Conservation (phyloP, 1,140 invertebrate species). For the Neodiprion lecontei region DNA sequence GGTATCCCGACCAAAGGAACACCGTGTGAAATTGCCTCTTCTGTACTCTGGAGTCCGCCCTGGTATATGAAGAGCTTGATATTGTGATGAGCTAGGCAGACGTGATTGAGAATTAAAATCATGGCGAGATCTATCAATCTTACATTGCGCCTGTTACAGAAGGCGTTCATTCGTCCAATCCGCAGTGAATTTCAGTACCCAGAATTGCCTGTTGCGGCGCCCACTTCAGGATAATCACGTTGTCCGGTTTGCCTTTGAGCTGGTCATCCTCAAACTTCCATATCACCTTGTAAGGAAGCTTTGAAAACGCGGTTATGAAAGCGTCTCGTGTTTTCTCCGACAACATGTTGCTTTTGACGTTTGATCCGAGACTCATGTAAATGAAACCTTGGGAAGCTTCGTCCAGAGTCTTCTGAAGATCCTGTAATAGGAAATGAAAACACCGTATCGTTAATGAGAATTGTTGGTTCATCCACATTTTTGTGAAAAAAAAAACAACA, state of each 20-base stretch:
- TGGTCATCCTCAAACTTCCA: slow-evolving; percentile 42
- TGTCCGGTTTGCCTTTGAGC: slow-evolving; percentile 29
- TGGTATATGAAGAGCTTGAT: slow-evolving; percentile 61
- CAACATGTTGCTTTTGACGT: slow-evolving; percentile 46
- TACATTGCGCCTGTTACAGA: neutral
- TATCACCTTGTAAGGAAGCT: slow-evolving; percentile 39
- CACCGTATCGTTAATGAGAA: slow-evolving; percentile 6
- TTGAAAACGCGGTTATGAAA: slow-evolving; percentile 62
- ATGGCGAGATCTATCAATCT: neutral
- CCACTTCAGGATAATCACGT: slow-evolving; percentile 52
- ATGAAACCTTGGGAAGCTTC: slow-evolving; percentile 62
- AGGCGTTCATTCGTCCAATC: too few relatives aligned
- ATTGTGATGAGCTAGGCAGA: slow-evolving; percentile 51
- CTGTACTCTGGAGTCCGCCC: slow-evolving; percentile 60
- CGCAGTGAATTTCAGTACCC: slow-evolving; percentile 27
- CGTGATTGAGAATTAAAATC: neutral
- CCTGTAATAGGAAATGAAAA: slow-evolving; percentile 37
- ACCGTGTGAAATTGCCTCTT: slow-evolving; percentile 55
- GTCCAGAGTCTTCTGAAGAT: slow-evolving; percentile 56
- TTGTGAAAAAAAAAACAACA: neutral
- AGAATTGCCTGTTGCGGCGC: slow-evolving; percentile 53
- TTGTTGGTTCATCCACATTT: neutral
- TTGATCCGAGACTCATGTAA: slow-evolving; percentile 66
- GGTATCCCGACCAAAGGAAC: slow-evolving; percentile 61
- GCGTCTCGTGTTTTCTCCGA: slow-evolving; percentile 26